Evolutionary conservation across 2,888 invertebrate genomes (phyloP), one percentile per base, ranked within the genome.

Genomic region (Drosophila maculinotata): DNA sequence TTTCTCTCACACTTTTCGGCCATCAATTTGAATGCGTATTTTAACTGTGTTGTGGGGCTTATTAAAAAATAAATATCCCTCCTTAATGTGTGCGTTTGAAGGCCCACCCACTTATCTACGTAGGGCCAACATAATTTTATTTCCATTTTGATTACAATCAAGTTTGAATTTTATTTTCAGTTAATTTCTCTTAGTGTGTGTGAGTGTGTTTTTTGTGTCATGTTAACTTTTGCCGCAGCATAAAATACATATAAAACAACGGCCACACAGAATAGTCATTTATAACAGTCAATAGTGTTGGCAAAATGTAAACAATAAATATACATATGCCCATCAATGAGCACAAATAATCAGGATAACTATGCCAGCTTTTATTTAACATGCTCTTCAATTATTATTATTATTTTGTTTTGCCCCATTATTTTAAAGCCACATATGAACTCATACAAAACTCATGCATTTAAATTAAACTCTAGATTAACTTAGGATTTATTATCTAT

Each of bases 201-300:
- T 31, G n/a, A 12, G 62, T 45, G 33, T 30, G 33, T 52, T 33
- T 49, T 47, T 36, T 64, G 51, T 75, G 62, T 67, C 73, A 76
- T 77, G 60, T 76, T 84, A 78, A 73, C 78, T 78, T 67, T 76
- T 66, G 48, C 58, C 70, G 38, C 67, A 60, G 49, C 47, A 45
- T 12, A 31, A 20, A 36, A 44, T 7, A 15, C 9, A 74, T 64
- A 54, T 56, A 28, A 65, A 59, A 51, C 47, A 47, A 53, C 23
- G n/a, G 31, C 45, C 47, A n/a, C 41, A 41, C 57, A 38, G 14
- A 39, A 44, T 33, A 62, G 60, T 54, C 62, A 65, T 62, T 62
- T 66, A 51, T 45, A 44, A 72, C 70, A 56, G 66, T 75, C 42
- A 62, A 72, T 66, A 67, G 45, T 25, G 30, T 38, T 42, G 47